Percentiles rank a stretch among this genome's conserved stretches.
phyloP scores from a whole-genome alignment of 2,797 vertebrate species.

The Xerus rutilus region DNA sequence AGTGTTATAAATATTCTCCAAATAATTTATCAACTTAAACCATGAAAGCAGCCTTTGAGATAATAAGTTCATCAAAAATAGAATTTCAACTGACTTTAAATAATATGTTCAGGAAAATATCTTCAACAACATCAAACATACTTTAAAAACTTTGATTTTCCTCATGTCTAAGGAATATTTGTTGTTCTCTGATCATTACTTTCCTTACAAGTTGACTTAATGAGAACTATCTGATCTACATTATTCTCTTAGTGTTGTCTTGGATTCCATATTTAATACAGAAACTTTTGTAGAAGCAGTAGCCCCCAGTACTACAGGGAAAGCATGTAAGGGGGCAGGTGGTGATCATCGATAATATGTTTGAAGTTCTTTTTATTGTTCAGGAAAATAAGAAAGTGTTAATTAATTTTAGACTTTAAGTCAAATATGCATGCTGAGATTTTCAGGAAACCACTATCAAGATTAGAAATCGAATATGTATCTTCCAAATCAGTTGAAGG shows the following conservation, averaged over 20 bases:
- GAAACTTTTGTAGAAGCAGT: background rate
- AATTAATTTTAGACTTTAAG: slow-evolving; percentile 57
- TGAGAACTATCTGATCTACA: background rate
- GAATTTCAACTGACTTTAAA: slow-evolving; percentile 17
- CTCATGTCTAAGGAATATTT: background rate
- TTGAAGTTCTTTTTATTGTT: slow-evolving; percentile 54
- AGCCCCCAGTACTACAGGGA: background rate
- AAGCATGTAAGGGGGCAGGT: background rate
- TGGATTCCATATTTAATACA: background rate
- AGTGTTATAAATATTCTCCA: background rate
- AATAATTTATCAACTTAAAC: slow-evolving; percentile 32
- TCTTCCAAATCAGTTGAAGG: background rate
- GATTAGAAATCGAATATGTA: slow-evolving; percentile 32
- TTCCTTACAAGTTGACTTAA: slow-evolving; percentile 18
- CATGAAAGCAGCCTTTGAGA: background rate
- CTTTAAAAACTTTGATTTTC: background rate
- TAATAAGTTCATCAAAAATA: slow-evolving; percentile 44
- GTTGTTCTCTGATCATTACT: background rate
- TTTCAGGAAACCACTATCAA: slow-evolving; percentile 50
- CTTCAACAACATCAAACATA: background rate
- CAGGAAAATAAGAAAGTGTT: slow-evolving; percentile 44
- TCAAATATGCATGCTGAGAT: slow-evolving; percentile 47
- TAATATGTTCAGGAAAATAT: slow-evolving; percentile 2
- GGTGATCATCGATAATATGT: background rate
- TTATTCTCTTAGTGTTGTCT: background rate